Base-by-base conservation (phyloP, 2,797 vertebrate species). In the Cheracebus regulus region DNA sequence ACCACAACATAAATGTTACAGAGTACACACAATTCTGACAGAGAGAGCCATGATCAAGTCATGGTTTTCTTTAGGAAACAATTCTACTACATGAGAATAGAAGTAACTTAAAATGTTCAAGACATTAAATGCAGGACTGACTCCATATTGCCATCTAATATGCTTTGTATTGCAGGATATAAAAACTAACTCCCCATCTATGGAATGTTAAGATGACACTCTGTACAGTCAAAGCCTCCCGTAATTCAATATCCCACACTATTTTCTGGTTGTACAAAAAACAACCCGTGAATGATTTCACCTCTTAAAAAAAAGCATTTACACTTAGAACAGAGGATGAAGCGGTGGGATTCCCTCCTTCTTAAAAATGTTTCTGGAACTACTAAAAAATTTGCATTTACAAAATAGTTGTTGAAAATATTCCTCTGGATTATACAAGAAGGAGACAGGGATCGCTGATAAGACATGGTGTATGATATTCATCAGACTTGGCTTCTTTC, bases 401-500 rank as follows among this genome's bases (percentile, higher is more conserved):
- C 99, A 99, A 99, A 99, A 99, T 99, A 99, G 99, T 99, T 98
- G 99, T 99, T 99, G 99, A 99, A 99, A 99, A 99, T 99, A 99
- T 99, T 99, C 99, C 99, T 99, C 99, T 99, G 99, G 99, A 99
- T 99, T 99, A 99, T 99, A 99, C 99, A 99, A 99, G 99, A 99
- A 99, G 98, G 99, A 99, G 98, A 98, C 97, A 98, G 98, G 98
- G 98, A 98, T 98, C 98, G 97, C 97, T 98, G 98, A 97, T 96
- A 97, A 98, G 98, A 98, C 96, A 97, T 94, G 96, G 98, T 88
- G 98, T 50, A 97, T 92, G 97, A 97, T 97, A 97, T 98, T 99
- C 99, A 98, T 99, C 99, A 94, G 99, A 98, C 93, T 99, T 99
- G 4, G 97, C 98, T 95, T 99, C 99, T 93, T 99, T 99, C 90